phyloP scores from a whole-genome alignment of 2,113 vertebrate species.

The Etia nguti region DNA sequence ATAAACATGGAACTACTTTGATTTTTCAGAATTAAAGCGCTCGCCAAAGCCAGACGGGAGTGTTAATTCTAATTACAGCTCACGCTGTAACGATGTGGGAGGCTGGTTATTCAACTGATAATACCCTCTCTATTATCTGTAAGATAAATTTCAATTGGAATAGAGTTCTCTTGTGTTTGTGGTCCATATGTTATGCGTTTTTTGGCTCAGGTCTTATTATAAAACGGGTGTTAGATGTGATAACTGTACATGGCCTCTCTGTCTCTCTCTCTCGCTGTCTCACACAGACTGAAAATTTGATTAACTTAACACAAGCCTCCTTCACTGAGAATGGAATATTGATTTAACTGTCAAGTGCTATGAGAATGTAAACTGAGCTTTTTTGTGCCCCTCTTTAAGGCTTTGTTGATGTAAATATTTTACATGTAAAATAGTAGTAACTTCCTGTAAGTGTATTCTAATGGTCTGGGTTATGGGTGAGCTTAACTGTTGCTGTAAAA shows the following conservation, averaged over 20 bases:
- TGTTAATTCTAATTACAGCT: neutral
- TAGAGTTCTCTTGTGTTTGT: slow-evolving; percentile 33
- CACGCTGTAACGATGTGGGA: neutral
- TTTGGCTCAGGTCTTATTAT: slow-evolving; percentile 51
- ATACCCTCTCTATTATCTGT: neutral
- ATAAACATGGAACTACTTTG: slow-evolving; percentile 1
- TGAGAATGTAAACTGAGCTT: slow-evolving; percentile 34
- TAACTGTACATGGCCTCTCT: slow-evolving; percentile 16
- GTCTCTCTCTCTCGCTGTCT: neutral
- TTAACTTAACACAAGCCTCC: neutral
- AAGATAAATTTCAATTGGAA: slow-evolving; percentile 15
- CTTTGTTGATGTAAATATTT: slow-evolving; percentile 56
- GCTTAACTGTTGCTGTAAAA: slow-evolving; percentile 24
- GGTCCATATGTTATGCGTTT: slow-evolving; percentile 1
- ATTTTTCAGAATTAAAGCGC: slow-evolving; percentile 2
- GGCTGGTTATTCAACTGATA: slow-evolving; percentile 1
- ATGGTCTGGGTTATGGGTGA: slow-evolving; percentile 37
- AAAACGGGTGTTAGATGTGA: slow-evolving; percentile 39
- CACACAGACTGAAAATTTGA: neutral
- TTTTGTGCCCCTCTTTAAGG: slow-evolving; percentile 20
- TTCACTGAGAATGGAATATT: neutral
- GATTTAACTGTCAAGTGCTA: slow-evolving; percentile 28
- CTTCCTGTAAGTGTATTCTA: slow-evolving; percentile 40
- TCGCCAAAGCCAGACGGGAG: neutral
- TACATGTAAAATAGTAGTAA: slow-evolving; percentile 65